Base-by-base conservation (phyloP, 2,888 invertebrate species). In the Drosophila conformis region DNA sequence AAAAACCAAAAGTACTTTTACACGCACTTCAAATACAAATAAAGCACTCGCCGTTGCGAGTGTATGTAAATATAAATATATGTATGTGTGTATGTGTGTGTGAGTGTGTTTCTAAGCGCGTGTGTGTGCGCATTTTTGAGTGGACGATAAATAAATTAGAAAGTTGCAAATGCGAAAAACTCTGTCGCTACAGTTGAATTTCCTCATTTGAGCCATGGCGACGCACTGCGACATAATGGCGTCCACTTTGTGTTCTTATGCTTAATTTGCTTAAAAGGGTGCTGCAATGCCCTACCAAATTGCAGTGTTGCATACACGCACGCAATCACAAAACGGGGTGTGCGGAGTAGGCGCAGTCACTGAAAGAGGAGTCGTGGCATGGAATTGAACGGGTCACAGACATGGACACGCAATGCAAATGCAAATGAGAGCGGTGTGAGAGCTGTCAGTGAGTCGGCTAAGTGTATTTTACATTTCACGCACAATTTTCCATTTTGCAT, bases 191-290 rank as follows among this genome's bases (percentile, higher is more conserved):
- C 18, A 60, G 74, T 69, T 73, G 18, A 71, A 74, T 54, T 54
- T 58, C 21, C 56, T 35, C 13, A 51, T 33, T 13, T 21, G 35
- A 57, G 58, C 62, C 48, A 33, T 73, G 73, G 61, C 82, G 75
- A 80, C 78, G 83, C 83, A 77, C 78, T 85, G 86, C 91, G 90
- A 87, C 91, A 90, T 89, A 90, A 90, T 90, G 90, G 91, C 91
- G 90, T 87, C 88, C 90, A 91, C 83, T 90, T 90, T 85, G 82
- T 83, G 86, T 81, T 90, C 90, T 91, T 90, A 90, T 91, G 91
- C 87, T 90, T 90, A 91, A 91, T 91, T 91, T 91, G 87, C 88
- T 91, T 90, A 91, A 91, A 91, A 91, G 89, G 89, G 71, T 75
- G 83, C 72, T 71, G 73, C 76, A 78, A 53, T 67, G 67, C 48